phyloP scores from a whole-genome alignment of 1,140 invertebrate species.

The Chelonus insularis region DNA sequence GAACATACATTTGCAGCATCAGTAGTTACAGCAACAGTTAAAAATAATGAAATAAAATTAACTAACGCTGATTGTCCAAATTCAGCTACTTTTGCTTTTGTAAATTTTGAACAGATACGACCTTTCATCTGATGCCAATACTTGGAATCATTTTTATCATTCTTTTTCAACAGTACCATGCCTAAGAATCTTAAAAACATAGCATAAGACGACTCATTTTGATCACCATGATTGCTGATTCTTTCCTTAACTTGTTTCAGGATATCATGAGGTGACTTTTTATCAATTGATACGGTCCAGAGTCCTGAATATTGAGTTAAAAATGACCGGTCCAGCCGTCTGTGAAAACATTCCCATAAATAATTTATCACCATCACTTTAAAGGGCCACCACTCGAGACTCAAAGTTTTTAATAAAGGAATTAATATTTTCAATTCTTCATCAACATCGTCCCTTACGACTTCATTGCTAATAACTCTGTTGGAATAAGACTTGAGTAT shows the following conservation, averaged over 20 bases:
- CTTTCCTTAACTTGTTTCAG: conserved; percentile 53
- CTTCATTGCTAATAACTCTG: conserved; percentile 48
- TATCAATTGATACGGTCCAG: conserved; percentile 52
- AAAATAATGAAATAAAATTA: conserved; percentile 57
- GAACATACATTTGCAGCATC: conserved; percentile 52
- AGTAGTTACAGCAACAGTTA: conserved; percentile 55
- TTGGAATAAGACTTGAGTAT: conserved; percentile 50
- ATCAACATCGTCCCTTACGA: conserved; percentile 51
- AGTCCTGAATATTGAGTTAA: conserved; percentile 50
- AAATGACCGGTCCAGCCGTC: conserved; percentile 55
- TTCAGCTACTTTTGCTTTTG: conserved; percentile 53
- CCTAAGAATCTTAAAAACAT: conserved; percentile 57
- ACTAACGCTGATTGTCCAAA: conserved; percentile 53
- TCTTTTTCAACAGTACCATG: conserved; percentile 48
- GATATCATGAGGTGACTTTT: conserved; percentile 51
- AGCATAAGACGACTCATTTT: conserved; percentile 54
- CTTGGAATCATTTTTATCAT: conserved; percentile 42
- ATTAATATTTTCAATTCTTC: conserved; percentile 53
- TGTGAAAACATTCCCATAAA: conserved; percentile 59
- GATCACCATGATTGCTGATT: conserved; percentile 40
- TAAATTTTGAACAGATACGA: conserved; percentile 58
- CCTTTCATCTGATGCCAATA: conserved; percentile 60
- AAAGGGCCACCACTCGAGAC: conserved; percentile 54
- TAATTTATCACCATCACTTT: conserved; percentile 49
- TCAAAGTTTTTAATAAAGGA: conserved; percentile 47